Base-by-base conservation (phyloP, 1,140 invertebrate genomes). In the Hypsibius dujardini region DNA sequence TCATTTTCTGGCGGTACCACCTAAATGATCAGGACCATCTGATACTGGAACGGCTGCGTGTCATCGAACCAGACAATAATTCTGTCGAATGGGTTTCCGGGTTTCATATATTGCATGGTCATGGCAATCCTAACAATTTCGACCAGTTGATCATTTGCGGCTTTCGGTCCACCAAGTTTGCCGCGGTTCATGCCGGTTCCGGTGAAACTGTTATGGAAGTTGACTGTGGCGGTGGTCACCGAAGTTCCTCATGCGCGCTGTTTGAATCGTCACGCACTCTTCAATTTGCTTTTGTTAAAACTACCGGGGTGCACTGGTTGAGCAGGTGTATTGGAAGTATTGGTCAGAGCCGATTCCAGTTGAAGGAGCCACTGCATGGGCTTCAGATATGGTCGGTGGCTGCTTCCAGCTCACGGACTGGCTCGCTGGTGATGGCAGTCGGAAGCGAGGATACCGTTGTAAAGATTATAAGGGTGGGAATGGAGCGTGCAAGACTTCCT, bases 51-150 rank as follows among this genome's bases (percentile, higher is more conserved):
- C n/a, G n/a, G n/a, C n/a, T n/a, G n/a, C n/a, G n/a, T n/a, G n/a
- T n/a, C n/a, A n/a, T n/a, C n/a, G n/a, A n/a, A n/a, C n/a, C n/a
- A n/a, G n/a, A n/a, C n/a, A n/a, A n/a, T n/a, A n/a, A n/a, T n/a
- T n/a, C n/a, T 56, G n/a, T 56, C 50, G 50, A 56, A 56, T 56
- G 50, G 50, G 50, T 56, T 56, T 56, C 7, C 50, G 50, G 50
- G 7, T 56, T 56, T 56, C n/a, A n/a, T n/a, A 7, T 7, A 7
- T 56, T 56, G 7, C 50, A 56, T 56, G 7, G n/a, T n/a, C 50
- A 7, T 56, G n/a, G n/a, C 50, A 7, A 7, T 56, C 50, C 50
- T 7, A 56, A 56, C n/a, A n/a, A 56, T 56, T 56, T 56, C 50
- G 7, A n/a, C n/a, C 7, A 56, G 7, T 7, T 56, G 7, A n/a